These are phyloP conservation scores for Lasioglossum calceatum DNA, from an alignment of 2,888 invertebrate species.

Conservation along the genomic window DNA sequence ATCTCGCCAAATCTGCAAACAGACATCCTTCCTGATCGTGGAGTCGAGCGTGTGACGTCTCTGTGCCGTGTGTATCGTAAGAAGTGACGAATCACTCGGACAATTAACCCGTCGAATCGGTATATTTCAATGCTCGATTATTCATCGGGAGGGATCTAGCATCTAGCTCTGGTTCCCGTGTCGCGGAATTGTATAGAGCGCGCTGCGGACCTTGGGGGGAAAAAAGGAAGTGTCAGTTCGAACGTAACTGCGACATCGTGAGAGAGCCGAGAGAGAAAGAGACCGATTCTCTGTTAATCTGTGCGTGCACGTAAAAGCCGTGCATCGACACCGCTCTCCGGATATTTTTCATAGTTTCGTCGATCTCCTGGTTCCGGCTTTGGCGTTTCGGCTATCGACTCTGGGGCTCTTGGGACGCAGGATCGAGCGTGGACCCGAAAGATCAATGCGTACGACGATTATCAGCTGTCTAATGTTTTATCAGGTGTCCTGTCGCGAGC, in stretches of 20 bases:
- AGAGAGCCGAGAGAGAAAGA: conserved; percentile 22
- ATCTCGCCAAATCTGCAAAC: neutral
- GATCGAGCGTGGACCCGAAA: conserved; percentile 43
- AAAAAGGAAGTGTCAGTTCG: conserved; percentile 62
- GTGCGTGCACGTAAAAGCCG: conserved; percentile 42
- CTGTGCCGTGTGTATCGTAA: conserved; percentile 46
- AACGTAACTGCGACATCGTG: conserved; percentile 65
- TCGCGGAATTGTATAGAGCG: conserved; percentile 65
- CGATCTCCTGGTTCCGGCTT: neutral
- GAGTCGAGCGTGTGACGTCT: conserved; percentile 16
- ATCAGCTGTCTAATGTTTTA: conserved; percentile 61
- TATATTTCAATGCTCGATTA: conserved; percentile 45
- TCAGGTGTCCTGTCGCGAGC: conserved; percentile 59
- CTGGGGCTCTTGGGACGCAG: conserved; percentile 42
- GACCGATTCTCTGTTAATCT: conserved; percentile 26
- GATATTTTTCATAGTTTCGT: neutral
- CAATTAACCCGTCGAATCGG: conserved; percentile 42
- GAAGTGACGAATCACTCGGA: conserved; percentile 40
- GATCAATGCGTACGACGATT: conserved; percentile 54
- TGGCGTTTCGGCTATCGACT: neutral
- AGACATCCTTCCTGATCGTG: neutral
- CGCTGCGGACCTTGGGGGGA: conserved; percentile 64
- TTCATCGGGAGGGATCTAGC: conserved; percentile 54
- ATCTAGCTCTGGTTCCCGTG: conserved; percentile 61
- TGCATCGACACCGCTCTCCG: neutral